These are phyloP conservation scores for Prunella fulvescens DNA, from an alignment of 2,113 vertebrate species.

Conservation along the genomic window DNA sequence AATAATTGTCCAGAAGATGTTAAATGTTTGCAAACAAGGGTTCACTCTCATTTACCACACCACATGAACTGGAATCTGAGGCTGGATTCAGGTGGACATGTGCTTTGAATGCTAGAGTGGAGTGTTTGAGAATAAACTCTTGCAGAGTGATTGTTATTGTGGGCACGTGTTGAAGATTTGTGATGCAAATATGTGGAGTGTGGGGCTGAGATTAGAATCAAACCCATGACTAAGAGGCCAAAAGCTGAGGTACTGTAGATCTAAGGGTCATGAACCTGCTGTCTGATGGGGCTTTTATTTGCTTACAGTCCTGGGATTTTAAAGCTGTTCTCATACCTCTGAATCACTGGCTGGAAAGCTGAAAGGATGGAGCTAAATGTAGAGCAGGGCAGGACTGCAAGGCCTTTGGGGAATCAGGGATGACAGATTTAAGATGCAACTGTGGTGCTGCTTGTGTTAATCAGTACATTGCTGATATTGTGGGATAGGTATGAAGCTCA, in stretches of 20 bases:
- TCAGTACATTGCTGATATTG: rapidly evolving
- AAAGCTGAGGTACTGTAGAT: background rate
- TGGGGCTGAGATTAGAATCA: background rate
- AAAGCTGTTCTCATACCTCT: background rate
- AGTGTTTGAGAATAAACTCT: background rate
- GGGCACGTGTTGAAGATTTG: background rate
- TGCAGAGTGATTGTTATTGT: background rate
- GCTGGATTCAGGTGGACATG: background rate
- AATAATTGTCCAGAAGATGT: background rate
- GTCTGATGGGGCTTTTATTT: background rate
- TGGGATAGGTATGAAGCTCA: background rate
- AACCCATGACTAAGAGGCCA: background rate
- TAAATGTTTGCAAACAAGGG: background rate
- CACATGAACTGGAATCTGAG: background rate
- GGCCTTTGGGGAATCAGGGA: background rate
- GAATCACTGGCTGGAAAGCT: background rate
- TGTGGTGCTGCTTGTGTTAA: background rate
- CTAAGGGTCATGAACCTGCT: background rate
- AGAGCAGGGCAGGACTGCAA: background rate
- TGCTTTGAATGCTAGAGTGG: background rate
- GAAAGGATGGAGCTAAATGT: background rate
- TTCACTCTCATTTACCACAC: background rate
- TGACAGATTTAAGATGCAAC: background rate
- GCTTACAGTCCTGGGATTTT: background rate
- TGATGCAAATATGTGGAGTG: background rate